These are phyloP conservation scores for Chrysolina oricalcia DNA, from an alignment of 2,888 invertebrate genomes.

Conservation along the genomic window DNA sequence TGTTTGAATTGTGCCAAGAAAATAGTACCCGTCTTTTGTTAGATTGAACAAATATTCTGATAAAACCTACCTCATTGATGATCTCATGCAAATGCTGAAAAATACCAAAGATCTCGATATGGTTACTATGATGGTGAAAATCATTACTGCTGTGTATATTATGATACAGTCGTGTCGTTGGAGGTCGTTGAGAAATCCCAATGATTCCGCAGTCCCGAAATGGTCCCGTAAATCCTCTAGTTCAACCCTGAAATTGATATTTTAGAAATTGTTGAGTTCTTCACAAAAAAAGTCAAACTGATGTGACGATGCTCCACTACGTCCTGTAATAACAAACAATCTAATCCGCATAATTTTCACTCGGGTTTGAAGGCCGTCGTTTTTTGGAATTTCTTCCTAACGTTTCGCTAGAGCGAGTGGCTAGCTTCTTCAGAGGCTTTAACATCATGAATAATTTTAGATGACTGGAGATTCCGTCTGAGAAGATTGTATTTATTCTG, in stretches of 20 bases:
- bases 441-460: too few relatives aligned
- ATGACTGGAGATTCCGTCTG: too few relatives aligned
- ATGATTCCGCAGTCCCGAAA: conserved; percentile 45
- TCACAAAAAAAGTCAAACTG: too few relatives aligned
- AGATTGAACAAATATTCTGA: conserved; percentile 65
- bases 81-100: conserved; percentile 78
- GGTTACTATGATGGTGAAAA: conserved; percentile 69
- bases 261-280: not conserved
- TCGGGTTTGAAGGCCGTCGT: too few relatives aligned
- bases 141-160: conserved; percentile 70
- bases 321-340: too few relatives aligned
- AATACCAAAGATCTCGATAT: conserved; percentile 72
- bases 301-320: too few relatives aligned
- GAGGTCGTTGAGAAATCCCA: conserved; percentile 54
- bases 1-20: too few relatives aligned
- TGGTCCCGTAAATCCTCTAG: conserved; percentile 58
- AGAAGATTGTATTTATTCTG: too few relatives aligned
- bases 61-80: conserved; percentile 74
- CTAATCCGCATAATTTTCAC: too few relatives aligned
- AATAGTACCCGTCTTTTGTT: not conserved
- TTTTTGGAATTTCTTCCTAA: too few relatives aligned
- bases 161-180: conserved; percentile 66
- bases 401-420: too few relatives aligned
- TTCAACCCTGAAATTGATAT: conserved; percentile 58
- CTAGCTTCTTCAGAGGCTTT: too few relatives aligned